Evolutionary conservation across 2,888 invertebrate species (phyloP).

Genomic region (Oscheius sp.): DNA sequence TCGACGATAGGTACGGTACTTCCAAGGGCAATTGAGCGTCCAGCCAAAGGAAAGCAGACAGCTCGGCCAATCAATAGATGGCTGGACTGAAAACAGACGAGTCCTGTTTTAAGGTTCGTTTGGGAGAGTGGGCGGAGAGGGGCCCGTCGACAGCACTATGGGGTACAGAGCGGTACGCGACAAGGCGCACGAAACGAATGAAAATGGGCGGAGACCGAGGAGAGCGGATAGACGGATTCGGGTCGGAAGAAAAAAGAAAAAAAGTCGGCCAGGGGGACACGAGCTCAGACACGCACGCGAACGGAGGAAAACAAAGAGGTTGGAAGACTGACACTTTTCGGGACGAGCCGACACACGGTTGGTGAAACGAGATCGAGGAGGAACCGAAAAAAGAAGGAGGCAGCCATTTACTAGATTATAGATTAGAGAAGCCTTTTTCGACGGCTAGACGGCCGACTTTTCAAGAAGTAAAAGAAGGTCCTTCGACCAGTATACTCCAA

Average conservation of each 20-base stretch:
- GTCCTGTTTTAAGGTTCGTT: conserved; percentile 25
- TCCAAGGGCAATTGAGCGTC: neutral
- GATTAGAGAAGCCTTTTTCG: no score
- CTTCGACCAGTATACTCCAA: no score
- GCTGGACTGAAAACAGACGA: neutral
- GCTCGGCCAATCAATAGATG: conserved; percentile 21
- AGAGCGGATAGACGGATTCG: neutral
- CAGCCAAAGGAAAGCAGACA: neutral
- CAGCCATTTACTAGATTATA: no score
- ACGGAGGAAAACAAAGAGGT: neutral
- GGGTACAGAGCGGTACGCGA: conserved; percentile 20
- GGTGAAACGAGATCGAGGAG: neutral
- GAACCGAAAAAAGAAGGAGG: neutral
- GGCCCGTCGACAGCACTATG: neutral
- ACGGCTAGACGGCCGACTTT: no score
- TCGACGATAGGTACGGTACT: neutral
- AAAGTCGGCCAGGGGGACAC: conserved; percentile 16
- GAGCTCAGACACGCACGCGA: neutral
- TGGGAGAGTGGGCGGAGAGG: neutral
- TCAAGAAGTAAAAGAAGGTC: no score
- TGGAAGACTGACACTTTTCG: conserved; percentile 1
- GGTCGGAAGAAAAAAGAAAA: conserved; percentile 2
- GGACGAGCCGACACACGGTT: neutral
- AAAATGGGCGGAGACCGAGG: conserved; percentile 1
- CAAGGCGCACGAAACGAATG: neutral